Percentiles rank a stretch among this genome's conserved stretches.
phyloP scores from a whole-genome alignment of 1,140 invertebrate genomes.

The Holcopasites calliopsidis region DNA sequence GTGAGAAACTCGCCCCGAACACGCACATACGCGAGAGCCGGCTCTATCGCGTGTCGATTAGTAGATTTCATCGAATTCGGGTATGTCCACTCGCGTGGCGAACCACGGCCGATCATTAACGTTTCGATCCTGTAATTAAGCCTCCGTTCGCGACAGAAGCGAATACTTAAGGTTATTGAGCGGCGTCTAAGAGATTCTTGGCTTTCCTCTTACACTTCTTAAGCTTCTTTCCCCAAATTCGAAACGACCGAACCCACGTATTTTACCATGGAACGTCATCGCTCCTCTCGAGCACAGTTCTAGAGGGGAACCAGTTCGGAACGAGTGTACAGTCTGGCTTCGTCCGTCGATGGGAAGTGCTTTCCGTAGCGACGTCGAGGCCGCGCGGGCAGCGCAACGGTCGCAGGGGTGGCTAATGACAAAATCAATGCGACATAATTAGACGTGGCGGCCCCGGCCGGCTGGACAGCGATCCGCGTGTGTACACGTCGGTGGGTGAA shows the following conservation, averaged over 20 bases:
- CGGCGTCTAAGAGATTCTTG: too few species aligned
- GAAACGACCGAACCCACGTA: too few species aligned
- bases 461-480: constrained; percentile 55
- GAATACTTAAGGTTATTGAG: too few species aligned
- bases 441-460: constrained; percentile 77
- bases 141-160: constrained; percentile 47
- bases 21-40: constrained; percentile 70
- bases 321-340: background rate
- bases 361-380: constrained; percentile 66
- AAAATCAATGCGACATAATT: constrained; percentile 80
- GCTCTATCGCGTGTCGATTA: constrained; percentile 55
- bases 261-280: background rate
- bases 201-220: too few species aligned
- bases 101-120: constrained; percentile 41
- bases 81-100: constrained; percentile 14
- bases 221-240: too few species aligned
- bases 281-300: background rate
- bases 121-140: constrained; percentile 52
- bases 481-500: constrained; percentile 25
- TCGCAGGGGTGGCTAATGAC: constrained; percentile 77
- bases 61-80: constrained; percentile 69
- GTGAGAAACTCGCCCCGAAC: constrained; percentile 78
- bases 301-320: constrained; percentile 48
- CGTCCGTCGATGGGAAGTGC: constrained; percentile 64
- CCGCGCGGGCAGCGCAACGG: constrained; percentile 59